Percentiles rank a stretch among this genome's conserved stretches.
Conservation (phyloP, 2,888 invertebrate genomes). For the Prosapia bicincta region DNA sequence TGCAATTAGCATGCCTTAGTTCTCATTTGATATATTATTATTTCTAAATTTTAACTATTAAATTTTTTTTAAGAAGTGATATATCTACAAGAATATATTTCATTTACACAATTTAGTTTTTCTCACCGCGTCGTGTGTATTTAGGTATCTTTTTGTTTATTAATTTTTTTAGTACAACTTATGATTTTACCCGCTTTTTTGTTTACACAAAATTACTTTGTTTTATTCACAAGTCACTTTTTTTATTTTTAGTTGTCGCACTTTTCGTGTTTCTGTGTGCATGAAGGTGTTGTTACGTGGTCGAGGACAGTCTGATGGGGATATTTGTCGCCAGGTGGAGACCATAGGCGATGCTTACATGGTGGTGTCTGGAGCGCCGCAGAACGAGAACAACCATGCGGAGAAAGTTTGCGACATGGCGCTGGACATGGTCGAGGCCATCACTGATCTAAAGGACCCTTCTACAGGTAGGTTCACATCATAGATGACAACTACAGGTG, state of each 20-base stretch:
- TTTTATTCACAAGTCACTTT: neutral
- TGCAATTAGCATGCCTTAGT: too few relatives aligned
- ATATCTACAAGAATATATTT: too few relatives aligned
- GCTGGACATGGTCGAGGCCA: conserved; percentile 92
- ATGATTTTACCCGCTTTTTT: neutral
- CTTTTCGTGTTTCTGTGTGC: conserved; percentile 6
- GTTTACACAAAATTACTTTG: neutral
- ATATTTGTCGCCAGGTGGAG: conserved; percentile 66
- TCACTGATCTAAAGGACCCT: conserved; percentile 86
- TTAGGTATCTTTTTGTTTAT: too few relatives aligned
- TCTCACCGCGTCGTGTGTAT: too few relatives aligned
- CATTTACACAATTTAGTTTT: too few relatives aligned
- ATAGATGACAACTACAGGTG: too few relatives aligned
- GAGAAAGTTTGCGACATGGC: conserved; percentile 94
- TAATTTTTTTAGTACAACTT: too few relatives aligned
- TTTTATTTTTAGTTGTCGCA: conserved; percentile 9
- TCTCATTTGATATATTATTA: too few relatives aligned
- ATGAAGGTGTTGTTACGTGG: conserved; percentile 21
- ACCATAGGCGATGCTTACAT: conserved; percentile 98
- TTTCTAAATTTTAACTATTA: too few relatives aligned
- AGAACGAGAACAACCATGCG: conserved; percentile 85
- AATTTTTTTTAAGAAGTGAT: too few relatives aligned
- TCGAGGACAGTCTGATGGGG: conserved; percentile 21
- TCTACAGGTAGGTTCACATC: conserved; percentile 68
- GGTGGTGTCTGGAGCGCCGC: conserved; percentile 95